A percentile compares a stretch with the other conserved stretches of the same genome.
Conservation (phyloP, 2,797 vertebrate genomes). For the Fistularia commersonii region DNA sequence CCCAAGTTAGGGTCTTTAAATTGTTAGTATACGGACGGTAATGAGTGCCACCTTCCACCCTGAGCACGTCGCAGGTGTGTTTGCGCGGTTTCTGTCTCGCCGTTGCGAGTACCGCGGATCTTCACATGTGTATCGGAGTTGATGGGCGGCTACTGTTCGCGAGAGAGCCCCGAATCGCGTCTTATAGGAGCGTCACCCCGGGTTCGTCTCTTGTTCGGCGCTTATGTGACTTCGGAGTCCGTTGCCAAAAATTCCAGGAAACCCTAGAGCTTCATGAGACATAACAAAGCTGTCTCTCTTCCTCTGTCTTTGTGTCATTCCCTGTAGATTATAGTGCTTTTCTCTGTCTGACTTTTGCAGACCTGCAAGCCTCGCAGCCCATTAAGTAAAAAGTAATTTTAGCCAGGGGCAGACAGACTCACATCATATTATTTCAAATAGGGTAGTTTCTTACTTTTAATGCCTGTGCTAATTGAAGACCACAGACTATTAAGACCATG, state of each 20-base stretch:
- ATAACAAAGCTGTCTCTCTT: constrained; percentile 66
- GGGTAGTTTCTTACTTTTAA: constrained; percentile 37
- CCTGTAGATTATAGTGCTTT: constrained; percentile 38
- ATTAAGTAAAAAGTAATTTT: constrained; percentile 30
- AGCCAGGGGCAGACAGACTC: constrained; percentile 38
- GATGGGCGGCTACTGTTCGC: too few relatives aligned
- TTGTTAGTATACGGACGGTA: constrained; percentile 17
- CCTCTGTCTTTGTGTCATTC: constrained; percentile 42
- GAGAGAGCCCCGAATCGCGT: constrained; percentile 5
- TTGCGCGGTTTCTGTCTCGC: constrained; percentile 18
- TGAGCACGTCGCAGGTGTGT: constrained; percentile 5
- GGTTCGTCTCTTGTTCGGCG: constrained; percentile 31
- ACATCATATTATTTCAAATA: constrained; percentile 29
- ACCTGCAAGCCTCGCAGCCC: constrained; percentile 29
- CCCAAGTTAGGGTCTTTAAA: constrained; percentile 21
- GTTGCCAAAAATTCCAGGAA: constrained; percentile 68
- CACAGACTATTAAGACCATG: constrained; percentile 44
- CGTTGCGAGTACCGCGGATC: constrained; percentile 7
- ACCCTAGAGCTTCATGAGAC: constrained; percentile 66
- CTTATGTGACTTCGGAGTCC: constrained; percentile 51
- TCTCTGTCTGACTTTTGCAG: constrained; percentile 39
- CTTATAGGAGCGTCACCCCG: constrained; percentile 33
- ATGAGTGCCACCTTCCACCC: constrained; percentile 10
- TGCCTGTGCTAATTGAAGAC: constrained; percentile 40
- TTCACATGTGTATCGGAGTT: too few relatives aligned